Base-by-base conservation (phyloP, 2,888 invertebrate genomes). In the Drosophila nigricruria region DNA sequence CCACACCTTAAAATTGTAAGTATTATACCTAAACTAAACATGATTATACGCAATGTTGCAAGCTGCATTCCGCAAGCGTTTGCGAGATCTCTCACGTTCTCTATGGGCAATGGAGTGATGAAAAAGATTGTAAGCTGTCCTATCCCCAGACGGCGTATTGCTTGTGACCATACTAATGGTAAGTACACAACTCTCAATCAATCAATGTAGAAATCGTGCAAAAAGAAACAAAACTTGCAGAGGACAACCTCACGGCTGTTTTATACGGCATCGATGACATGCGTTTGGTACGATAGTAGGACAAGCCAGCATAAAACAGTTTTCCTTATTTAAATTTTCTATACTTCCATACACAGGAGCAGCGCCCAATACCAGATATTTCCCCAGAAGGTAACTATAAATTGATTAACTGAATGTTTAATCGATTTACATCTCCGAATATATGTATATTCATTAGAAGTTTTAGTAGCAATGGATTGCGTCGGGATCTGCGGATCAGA, bases 401-500 rank as follows among this genome's bases (percentile, higher is more conserved):
- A 3, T 47, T 5, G 5, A 6, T 5, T 0, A 47, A 47, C 6
- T 3, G 0, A 27, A 3, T 5, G 12, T 12, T 1, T 18, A 6
- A 18, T 47, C 27, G 1, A 9, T 20, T 49, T n/a, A n/a, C n/a
- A n/a, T n/a, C n/a, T n/a, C n/a, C 5, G 1, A 14, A 0, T 9
- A 12, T 12, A 36, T 23, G 20, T 16, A n/a, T 9, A 8, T 18
- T 9, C 14, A 42, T n/a, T 40, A 92, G 92, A 92, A 69, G 93
- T 92, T 9, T 95, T 98, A 5, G 92, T 98, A 20, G 95, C 95
- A 79, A 98, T 98, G 96, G 96, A 96, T 91, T 96, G 96, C 78
- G 98, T 99, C 50, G 99, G 99, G n/a, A 99, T 99, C 89, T 99
- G 99, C 92, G 99, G 99, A 1, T 97, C 97, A 0, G 99, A 99